Percentiles rank a stretch among this genome's conserved stretches.
phyloP scores from a whole-genome alignment of 2,113 vertebrate species.

The Octodon degus region DNA sequence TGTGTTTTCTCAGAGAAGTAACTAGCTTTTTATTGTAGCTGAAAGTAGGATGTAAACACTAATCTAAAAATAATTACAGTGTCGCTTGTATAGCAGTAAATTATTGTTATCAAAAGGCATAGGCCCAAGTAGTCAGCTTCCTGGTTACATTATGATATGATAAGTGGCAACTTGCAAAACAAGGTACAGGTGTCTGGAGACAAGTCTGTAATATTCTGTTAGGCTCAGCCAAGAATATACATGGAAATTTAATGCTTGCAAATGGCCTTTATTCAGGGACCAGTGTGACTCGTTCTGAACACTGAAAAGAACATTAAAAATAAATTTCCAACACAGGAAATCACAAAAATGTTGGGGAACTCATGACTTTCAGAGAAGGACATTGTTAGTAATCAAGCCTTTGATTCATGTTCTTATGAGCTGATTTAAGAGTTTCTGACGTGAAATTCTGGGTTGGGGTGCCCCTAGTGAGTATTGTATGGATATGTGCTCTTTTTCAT shows the following conservation, averaged over 20 bases:
- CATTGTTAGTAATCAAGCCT: neutral
- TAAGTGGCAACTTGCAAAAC: neutral
- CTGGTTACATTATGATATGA: neutral
- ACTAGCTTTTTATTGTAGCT: neutral
- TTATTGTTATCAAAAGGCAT: slow-evolving; percentile 12
- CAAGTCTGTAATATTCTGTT: neutral
- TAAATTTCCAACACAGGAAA: slow-evolving; percentile 68
- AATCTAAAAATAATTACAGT: slow-evolving; percentile 49
- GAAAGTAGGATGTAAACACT: neutral
- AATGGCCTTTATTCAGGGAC: slow-evolving; percentile 52
- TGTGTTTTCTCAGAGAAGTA: neutral
- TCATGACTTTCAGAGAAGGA: neutral
- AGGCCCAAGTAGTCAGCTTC: neutral
- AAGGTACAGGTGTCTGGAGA: neutral
- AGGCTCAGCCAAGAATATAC: neutral
- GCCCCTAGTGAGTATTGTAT: neutral
- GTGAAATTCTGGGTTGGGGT: neutral
- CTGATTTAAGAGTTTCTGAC: neutral
- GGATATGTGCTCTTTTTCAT: neutral
- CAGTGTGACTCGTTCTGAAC: slow-evolving; percentile 46
- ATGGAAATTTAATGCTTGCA: slow-evolving; percentile 52
- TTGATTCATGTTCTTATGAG: neutral
- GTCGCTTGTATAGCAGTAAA: neutral
- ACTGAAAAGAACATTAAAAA: slow-evolving; percentile 68
- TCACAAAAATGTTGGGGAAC: slow-evolving; percentile 38